These are phyloP conservation scores for Neotoxoptera formosana DNA, from an alignment of 1,140 invertebrate species.

Conservation along the genomic window DNA sequence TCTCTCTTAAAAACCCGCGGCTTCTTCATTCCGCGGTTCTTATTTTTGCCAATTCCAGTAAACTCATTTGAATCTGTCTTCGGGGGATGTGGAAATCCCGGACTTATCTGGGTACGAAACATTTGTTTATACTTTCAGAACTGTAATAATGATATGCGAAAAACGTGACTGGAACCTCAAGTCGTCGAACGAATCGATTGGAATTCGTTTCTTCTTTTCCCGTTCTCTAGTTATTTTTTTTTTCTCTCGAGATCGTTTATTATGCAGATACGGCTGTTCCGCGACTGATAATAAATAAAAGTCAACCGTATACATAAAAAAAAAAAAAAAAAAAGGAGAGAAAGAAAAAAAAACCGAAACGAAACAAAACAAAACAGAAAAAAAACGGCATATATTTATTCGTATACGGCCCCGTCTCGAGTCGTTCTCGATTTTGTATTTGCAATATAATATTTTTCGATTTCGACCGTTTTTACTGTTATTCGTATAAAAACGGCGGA, in stretches of 20 bases:
- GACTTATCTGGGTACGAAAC: constrained; percentile 49
- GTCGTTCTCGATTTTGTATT: constrained; percentile 43
- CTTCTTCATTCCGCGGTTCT: background rate
- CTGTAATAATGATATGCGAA: constrained; percentile 57
- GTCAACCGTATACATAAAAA: constrained; percentile 36
- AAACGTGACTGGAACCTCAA: constrained; percentile 56
- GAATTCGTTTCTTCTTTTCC: constrained; percentile 45
- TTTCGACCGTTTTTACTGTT: constrained; percentile 47
- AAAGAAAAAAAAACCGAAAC: background rate
- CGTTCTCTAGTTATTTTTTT: background rate
- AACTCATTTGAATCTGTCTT: constrained; percentile 55
- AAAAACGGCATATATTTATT: constrained; percentile 33
- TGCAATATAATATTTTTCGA: constrained; percentile 52
- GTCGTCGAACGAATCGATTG: constrained; percentile 52
- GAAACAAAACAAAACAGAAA: constrained; percentile 28
- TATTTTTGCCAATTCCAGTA: constrained; percentile 23
- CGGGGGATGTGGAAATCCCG: constrained; percentile 45
- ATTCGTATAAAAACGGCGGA: constrained; percentile 5
- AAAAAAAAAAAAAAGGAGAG: background rate
- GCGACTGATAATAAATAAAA: constrained; percentile 57
- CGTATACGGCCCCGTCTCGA: constrained; percentile 1
- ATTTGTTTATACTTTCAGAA: constrained; percentile 54
- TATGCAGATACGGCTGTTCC: constrained; percentile 56
- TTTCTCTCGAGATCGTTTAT: constrained; percentile 47
- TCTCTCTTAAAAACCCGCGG: background rate